Percentiles rank a stretch among this genome's conserved stretches.
Evolutionary conservation across 1,140 invertebrate species (phyloP).

Genomic region (Trichonephila clavipes): DNA sequence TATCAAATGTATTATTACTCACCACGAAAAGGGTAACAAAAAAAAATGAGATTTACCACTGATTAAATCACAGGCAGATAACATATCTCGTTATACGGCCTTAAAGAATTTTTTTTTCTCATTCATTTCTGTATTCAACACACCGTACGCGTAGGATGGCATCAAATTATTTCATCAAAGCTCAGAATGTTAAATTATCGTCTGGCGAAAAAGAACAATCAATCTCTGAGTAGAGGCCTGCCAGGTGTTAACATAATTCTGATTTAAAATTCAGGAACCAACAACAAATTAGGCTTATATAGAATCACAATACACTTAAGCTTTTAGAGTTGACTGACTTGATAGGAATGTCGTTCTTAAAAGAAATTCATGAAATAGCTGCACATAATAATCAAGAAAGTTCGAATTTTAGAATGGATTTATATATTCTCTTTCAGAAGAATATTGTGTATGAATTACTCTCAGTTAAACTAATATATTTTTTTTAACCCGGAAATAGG

Average conservation of each 20-base stretch:
- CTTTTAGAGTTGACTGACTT: neutral
- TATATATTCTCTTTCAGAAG: too few species aligned
- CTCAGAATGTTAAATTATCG: neutral
- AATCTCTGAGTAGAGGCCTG: neutral
- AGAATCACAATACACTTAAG: neutral
- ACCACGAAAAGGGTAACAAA: neutral
- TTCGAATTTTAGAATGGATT: neutral
- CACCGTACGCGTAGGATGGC: neutral
- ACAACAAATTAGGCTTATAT: neutral
- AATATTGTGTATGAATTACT: too few species aligned
- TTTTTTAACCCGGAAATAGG: too few species aligned
- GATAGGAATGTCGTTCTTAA: neutral
- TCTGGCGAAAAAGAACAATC: conserved; percentile 22
- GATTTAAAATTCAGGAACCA: neutral
- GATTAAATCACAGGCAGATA: conserved; percentile 23
- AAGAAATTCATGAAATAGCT: too few species aligned
- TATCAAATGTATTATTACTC: neutral
- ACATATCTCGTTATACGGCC: neutral
- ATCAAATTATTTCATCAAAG: neutral
- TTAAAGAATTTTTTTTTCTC: neutral
- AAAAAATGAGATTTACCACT: neutral
- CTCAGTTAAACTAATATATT: too few species aligned
- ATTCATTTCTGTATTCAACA: conserved; percentile 33
- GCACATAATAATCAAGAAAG: neutral
- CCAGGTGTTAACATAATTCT: neutral